These are phyloP conservation scores for Mormyrus lacerda DNA, from an alignment of 2,113 vertebrate genomes.

Conservation along the genomic window DNA sequence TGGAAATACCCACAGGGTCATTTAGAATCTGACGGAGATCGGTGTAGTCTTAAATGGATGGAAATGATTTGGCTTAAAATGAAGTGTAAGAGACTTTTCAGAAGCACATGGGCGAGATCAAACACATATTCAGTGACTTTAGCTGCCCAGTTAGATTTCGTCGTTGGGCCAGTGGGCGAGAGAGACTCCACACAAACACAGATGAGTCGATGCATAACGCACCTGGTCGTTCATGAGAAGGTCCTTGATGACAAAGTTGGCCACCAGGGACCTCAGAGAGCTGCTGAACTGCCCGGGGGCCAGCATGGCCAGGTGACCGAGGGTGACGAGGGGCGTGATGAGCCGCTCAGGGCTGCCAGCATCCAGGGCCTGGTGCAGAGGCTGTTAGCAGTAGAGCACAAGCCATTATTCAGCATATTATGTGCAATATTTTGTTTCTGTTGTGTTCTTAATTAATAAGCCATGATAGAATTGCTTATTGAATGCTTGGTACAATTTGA, in stretches of 20 bases:
- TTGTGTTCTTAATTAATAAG: background rate
- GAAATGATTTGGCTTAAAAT: background rate
- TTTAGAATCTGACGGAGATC: background rate
- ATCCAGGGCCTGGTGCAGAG: slow-evolving; percentile 90
- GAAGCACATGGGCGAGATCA: background rate
- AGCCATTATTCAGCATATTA: background rate
- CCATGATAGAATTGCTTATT: background rate
- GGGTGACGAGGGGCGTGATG: slow-evolving; percentile 85
- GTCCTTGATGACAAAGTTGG: slow-evolving; percentile 97
- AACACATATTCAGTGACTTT: background rate
- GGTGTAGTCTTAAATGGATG: background rate
- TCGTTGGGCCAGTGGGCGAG: background rate
- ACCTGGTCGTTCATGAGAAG: slow-evolving; percentile 95
- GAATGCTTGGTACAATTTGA: background rate
- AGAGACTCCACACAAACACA: background rate
- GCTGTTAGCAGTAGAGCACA: slow-evolving; percentile 57
- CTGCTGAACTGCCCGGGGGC: slow-evolving; percentile 92
- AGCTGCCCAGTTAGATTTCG: background rate
- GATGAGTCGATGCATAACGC: slow-evolving; percentile 29
- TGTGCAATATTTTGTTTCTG: background rate
- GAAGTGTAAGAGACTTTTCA: background rate
- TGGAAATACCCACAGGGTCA: background rate
- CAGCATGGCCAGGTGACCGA: slow-evolving; percentile 91
- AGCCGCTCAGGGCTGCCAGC: slow-evolving; percentile 90
- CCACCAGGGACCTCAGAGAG: slow-evolving; percentile 89